Base-by-base conservation (phyloP, 2,113 vertebrate genomes). In the Entosphenus tridentatus region DNA sequence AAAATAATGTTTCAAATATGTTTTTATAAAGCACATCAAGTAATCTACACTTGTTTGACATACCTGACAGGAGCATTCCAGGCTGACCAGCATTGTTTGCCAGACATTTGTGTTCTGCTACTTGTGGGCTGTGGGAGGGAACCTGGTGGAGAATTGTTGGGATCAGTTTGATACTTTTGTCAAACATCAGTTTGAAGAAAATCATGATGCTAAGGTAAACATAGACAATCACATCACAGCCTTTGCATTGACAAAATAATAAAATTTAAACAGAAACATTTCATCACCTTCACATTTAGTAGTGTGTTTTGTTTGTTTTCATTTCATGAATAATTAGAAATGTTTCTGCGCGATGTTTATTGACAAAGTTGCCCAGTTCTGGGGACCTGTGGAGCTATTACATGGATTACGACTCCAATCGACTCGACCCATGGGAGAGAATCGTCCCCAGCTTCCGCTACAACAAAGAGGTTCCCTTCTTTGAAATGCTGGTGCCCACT, bases 401-500 rank as follows among this genome's bases (percentile, higher is more conserved):
- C 71, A 78, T 90, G 80, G 83, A 89, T 76, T 86, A 82, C 62
- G 78, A 80, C 18, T 76, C 73, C 68, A 81, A 75, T 54, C 75
- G 78, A 3, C 74, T 90, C 71, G 81, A 84, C 70, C 78, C 79
- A 7, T 90, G 86, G 87, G 83, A 86, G 7, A 74, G 74, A 74
- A 80, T 87, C 68, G 78, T 89, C 69, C 85, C 86, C 2, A 67
- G 74, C 18, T 90, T 90, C 72, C 79, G 77, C 21, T 88, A 88
- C 72, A 77, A 76, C 57, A 74, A n/a, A 1, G 78, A 84, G 7
- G 70, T 80, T 10, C 83, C 85, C 1, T 89, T 90, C 76, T 88
- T 87, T 72, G 84, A 90, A 74, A 87, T 85, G 82, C 77, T 90
- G 70, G 86, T 90, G 56, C 86, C 86, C 71, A 90, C 86, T 56